phyloP scores from a whole-genome alignment of 2,888 invertebrate genomes.

The Caenorhabditis uteleia region DNA sequence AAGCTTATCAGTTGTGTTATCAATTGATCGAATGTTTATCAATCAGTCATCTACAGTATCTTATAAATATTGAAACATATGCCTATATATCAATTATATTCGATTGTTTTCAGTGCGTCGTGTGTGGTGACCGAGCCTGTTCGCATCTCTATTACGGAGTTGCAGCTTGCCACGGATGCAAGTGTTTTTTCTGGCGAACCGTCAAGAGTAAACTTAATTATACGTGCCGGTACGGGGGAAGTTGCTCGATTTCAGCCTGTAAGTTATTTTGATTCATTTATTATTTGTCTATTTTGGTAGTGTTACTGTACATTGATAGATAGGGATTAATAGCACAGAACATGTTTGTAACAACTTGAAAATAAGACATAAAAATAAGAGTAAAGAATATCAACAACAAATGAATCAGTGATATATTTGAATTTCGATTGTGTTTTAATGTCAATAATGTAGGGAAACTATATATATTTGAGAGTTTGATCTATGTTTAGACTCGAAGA shows the following conservation, averaged over 20 bases:
- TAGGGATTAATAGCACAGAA: no score
- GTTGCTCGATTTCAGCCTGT: slow-evolving; percentile 62
- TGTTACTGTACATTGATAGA: no score
- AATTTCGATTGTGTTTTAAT: neutral
- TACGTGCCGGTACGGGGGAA: slow-evolving; percentile 62
- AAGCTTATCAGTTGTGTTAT: no score
- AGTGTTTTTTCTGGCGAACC: slow-evolving; percentile 68
- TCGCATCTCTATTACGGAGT: slow-evolving; percentile 67
- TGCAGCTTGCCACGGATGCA: slow-evolving; percentile 65
- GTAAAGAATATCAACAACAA: no score
- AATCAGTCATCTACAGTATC: no score
- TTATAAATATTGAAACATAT: neutral
- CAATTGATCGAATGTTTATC: no score
- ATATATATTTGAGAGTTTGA: neutral
- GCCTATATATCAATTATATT: no score
- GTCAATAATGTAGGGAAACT: neutral
- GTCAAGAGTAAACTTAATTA: slow-evolving; percentile 60
- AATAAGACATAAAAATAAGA: no score
- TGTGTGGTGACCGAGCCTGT: slow-evolving; percentile 66
- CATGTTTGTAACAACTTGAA: no score
- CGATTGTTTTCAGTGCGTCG: slow-evolving; percentile 59
- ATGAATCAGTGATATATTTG: no score
- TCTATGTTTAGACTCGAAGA: no score
- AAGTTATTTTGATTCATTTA: slow-evolving; percentile 6
- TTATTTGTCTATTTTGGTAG: no score